These are phyloP conservation scores for Distichodus sexfasciatus DNA, from an alignment of 2,797 vertebrate genomes.

Conservation along the genomic window DNA sequence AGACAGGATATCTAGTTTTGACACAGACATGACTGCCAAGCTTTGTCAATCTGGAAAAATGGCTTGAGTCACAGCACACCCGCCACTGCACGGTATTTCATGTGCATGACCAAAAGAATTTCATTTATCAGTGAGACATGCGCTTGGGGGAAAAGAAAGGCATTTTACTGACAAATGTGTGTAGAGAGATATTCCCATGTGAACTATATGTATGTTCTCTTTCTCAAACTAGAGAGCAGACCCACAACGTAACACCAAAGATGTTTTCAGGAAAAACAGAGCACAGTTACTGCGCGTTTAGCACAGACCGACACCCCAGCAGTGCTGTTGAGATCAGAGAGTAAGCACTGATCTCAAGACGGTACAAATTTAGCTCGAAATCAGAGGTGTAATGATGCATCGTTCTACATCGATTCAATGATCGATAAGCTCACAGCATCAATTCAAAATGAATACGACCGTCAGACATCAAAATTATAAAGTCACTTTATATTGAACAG, in stretches of 20 bases:
- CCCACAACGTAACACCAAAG: conserved; percentile 38
- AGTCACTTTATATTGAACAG: too few species aligned
- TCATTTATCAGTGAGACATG: not conserved
- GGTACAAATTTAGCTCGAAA: too few species aligned
- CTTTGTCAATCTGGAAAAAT: not conserved
- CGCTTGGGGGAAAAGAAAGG: not conserved
- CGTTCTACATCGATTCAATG: too few species aligned
- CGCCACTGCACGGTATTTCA: not conserved
- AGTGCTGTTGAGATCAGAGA: conserved; percentile 35
- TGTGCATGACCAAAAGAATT: not conserved
- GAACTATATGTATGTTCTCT: not conserved
- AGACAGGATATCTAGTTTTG: not conserved
- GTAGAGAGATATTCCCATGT: not conserved
- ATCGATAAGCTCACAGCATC: too few species aligned
- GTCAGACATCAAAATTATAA: too few species aligned
- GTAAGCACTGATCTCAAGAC: too few species aligned
- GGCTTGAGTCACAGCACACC: not conserved
- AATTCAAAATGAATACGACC: too few species aligned
- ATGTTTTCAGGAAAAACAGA: not conserved
- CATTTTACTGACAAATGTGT: not conserved
- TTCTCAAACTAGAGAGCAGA: not conserved
- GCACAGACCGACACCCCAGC: conserved; percentile 18
- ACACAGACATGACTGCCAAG: not conserved
- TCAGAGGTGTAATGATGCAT: too few species aligned
- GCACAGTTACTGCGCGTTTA: too few species aligned